These are phyloP conservation scores for Meloidogyne exigua DNA, from an alignment of 1,140 invertebrate genomes.

Conservation along the genomic window DNA sequence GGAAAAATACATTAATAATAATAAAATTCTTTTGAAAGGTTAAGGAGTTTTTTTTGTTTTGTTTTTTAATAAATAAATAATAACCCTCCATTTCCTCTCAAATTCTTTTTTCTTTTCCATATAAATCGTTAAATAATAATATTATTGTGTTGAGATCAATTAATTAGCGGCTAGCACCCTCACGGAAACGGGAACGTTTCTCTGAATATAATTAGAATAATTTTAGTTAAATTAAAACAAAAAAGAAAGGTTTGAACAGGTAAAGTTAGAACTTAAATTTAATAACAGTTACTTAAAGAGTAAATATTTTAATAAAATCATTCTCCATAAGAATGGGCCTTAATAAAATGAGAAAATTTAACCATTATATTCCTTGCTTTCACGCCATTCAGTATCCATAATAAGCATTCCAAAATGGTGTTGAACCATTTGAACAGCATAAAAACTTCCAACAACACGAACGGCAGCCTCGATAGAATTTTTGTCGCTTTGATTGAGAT, in stretches of 20 bases:
- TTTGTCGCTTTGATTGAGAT: conserved; percentile 20
- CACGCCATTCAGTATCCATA: conserved; percentile 28
- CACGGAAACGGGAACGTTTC: conserved; percentile 19
- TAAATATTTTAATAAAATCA: too few relatives aligned
- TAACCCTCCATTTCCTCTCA: background rate
- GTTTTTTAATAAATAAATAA: background rate
- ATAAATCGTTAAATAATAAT: background rate
- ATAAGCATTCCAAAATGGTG: conserved; percentile 33
- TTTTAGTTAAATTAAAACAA: too few relatives aligned
- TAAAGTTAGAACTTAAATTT: too few relatives aligned
- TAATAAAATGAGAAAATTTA: background rate
- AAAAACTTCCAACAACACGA: conserved; percentile 27
- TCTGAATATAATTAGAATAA: background rate
- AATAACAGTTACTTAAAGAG: too few relatives aligned
- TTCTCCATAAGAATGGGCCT: too few relatives aligned
- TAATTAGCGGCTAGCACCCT: conserved; percentile 7
- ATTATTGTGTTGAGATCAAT: conserved; percentile 10
- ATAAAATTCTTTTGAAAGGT: conserved; percentile 1
- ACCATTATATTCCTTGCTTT: conserved; percentile 14
- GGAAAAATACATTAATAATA: background rate
- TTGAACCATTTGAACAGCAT: conserved; percentile 35
- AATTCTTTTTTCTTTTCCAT: background rate
- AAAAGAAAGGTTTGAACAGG: too few relatives aligned
- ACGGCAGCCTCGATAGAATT: conserved; percentile 26
- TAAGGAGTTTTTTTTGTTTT: background rate